A percentile compares a stretch with the other conserved stretches of the same genome.
These are phyloP conservation scores for Syndactyla subalaris DNA, from an alignment of 2,797 vertebrate species.

Conservation along the genomic window DNA sequence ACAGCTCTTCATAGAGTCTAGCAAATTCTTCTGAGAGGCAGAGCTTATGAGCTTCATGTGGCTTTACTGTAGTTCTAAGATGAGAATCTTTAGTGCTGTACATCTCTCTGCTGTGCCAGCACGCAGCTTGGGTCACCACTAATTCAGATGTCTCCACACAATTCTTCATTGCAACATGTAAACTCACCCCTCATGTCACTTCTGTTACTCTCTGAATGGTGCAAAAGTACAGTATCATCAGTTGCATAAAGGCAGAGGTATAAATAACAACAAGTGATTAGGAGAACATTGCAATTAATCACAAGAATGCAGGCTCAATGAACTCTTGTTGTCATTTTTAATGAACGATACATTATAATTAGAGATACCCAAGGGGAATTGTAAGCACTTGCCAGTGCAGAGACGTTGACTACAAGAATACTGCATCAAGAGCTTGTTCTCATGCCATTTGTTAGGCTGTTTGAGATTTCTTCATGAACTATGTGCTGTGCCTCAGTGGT, in stretches of 20 bases:
- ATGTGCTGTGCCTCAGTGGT: background rate
- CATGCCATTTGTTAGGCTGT: background rate
- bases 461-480: background rate
- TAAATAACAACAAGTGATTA: constrained; percentile 56
- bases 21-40: background rate
- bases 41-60: fast-evolving
- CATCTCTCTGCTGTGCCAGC: background rate
- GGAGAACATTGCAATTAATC: constrained; percentile 28
- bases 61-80: background rate
- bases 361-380: constrained; percentile 8
- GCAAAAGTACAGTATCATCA: background rate
- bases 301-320: constrained; percentile 2
- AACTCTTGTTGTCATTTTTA: constrained; percentile 49
- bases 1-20: background rate
- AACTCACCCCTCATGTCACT: background rate
- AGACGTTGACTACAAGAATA: background rate
- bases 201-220: background rate
- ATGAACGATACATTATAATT: constrained; percentile 37
- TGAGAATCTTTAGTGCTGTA: fast-evolving
- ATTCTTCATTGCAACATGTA: background rate
- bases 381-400: background rate
- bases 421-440: background rate
- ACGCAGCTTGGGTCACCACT: background rate
- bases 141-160: background rate
- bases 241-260: background rate